phyloP scores from a whole-genome alignment of 30 jellyfish, hydroid and myxozoan genomes.

The Hydractinia symbiolongicarpus region DNA sequence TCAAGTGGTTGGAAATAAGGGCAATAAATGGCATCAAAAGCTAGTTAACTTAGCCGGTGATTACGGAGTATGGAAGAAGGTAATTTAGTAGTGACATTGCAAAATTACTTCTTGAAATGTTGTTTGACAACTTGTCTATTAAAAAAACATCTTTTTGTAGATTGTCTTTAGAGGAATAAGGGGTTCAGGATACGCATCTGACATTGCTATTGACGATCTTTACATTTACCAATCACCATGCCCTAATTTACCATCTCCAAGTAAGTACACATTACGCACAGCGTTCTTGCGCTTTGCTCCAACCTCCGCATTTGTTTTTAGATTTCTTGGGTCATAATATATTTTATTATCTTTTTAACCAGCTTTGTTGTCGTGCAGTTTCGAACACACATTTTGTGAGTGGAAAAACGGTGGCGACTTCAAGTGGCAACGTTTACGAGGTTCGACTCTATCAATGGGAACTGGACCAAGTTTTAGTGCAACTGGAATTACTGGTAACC shows the following conservation, averaged over 20 bases:
- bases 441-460: background rate
- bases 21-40: conserved; percentile 60
- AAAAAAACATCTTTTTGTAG: too few species aligned
- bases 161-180: too few species aligned
- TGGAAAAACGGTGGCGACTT: background rate
- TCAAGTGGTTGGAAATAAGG: conserved; percentile 69
- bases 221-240: conserved; percentile 51
- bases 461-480: background rate
- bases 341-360: background rate
- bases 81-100: background rate
- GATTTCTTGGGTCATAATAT: too few species aligned
- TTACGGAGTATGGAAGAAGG: conserved; percentile 63
- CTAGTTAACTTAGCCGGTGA: conserved; percentile 36
- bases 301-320: too few species aligned
- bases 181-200: conserved; percentile 25
- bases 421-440: background rate
- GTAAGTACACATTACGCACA: background rate
- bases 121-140: too few species aligned
- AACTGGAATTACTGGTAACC: background rate
- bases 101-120: too few species aligned
- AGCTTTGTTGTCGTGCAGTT: background rate
- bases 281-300: background rate
- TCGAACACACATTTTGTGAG: background rate
- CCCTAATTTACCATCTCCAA: conserved; percentile 43
- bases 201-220: conserved; percentile 77